These are phyloP conservation scores for Pemphredon lugubris DNA, from an alignment of 2,888 invertebrate species.

Conservation along the genomic window DNA sequence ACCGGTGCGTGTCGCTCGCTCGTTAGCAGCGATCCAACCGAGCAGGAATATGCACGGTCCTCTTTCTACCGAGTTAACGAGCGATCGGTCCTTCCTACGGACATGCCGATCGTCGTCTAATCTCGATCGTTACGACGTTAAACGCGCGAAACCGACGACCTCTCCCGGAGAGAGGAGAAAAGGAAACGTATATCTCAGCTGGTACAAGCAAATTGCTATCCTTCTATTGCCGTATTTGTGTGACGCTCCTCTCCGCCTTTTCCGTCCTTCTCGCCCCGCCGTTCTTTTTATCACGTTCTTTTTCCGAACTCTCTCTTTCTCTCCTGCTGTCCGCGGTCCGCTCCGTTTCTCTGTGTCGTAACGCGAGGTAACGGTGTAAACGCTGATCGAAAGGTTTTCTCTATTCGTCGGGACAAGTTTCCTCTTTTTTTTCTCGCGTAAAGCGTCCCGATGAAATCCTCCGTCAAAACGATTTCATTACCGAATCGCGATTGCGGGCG, in stretches of 20 bases:
- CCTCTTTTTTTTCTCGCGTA: too few species aligned
- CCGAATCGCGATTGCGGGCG: too few species aligned
- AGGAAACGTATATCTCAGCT: constrained; percentile 40
- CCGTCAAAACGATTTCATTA: too few species aligned
- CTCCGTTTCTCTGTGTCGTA: too few species aligned
- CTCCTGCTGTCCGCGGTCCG: constrained; percentile 12
- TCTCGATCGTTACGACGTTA: constrained; percentile 62
- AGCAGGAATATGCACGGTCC: constrained; percentile 31
- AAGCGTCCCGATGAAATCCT: too few species aligned
- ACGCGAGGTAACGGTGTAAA: too few species aligned
- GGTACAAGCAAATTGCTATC: constrained; percentile 57
- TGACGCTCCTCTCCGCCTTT: neutral
- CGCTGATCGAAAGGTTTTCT: too few species aligned
- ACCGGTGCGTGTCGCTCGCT: constrained; percentile 58
- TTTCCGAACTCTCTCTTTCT: constrained; percentile 12
- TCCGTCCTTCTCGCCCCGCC: too few species aligned
- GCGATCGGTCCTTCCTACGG: constrained; percentile 47
- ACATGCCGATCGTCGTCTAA: constrained; percentile 48
- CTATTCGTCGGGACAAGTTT: too few species aligned
- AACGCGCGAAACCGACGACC: constrained; percentile 57
- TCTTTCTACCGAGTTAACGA: constrained; percentile 41
- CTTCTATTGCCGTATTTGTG: constrained; percentile 55
- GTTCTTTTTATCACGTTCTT: neutral
- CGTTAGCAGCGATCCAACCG: constrained; percentile 55
- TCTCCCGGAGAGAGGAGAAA: constrained; percentile 9